phyloP scores from a whole-genome alignment of 2,888 invertebrate genomes.

The Epiblema foenella region DNA sequence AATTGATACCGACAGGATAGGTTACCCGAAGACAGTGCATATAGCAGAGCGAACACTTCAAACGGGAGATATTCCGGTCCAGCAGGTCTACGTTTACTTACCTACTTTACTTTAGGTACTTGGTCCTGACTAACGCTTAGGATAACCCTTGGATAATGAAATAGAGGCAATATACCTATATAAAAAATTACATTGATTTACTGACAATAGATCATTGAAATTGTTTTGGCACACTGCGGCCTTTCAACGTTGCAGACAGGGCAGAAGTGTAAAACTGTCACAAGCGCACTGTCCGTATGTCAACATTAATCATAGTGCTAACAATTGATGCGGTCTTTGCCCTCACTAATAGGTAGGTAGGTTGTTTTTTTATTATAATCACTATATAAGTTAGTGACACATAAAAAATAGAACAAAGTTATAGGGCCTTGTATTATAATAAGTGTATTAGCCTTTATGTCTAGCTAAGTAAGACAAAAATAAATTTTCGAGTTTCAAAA shows the following conservation, averaged over 20 bases:
- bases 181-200: too few relatives aligned
- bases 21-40: not conserved
- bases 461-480: not conserved
- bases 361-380: too few relatives aligned
- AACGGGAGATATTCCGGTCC: not conserved
- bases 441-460: not conserved
- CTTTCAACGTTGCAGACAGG: slow-evolving; percentile 2
- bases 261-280: not conserved
- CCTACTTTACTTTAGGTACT: not conserved
- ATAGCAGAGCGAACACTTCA: not conserved
- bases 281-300: too few relatives aligned
- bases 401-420: not conserved
- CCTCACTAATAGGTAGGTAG: not conserved
- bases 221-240: not conserved
- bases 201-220: not conserved
- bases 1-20: not conserved
- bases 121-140: too few relatives aligned
- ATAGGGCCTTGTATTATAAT: not conserved
- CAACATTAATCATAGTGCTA: not conserved
- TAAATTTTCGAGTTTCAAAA: not conserved
- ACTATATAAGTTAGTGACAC: too few relatives aligned
- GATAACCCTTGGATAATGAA: too few relatives aligned
- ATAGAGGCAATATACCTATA: too few relatives aligned
- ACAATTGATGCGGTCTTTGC: not conserved
- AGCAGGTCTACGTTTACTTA: not conserved